These are phyloP conservation scores for Trichomycterus rosablanca DNA, from an alignment of 2,113 vertebrate genomes.

Conservation along the genomic window DNA sequence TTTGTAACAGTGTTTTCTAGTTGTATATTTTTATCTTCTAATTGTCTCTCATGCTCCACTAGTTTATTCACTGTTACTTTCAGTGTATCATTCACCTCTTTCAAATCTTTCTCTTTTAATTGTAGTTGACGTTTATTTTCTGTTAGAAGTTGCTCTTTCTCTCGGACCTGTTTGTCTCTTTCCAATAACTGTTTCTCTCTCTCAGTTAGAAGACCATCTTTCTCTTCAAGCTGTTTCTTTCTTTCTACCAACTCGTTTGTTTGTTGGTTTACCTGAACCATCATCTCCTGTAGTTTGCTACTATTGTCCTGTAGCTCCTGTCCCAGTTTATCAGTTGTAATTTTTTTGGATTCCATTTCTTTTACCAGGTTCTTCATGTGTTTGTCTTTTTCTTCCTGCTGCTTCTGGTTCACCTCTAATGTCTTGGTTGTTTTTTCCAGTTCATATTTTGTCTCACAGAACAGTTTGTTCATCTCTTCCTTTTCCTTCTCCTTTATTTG, in stretches of 20 bases:
- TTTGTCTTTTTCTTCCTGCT: background rate
- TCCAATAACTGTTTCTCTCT: background rate
- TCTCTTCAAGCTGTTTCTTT: background rate
- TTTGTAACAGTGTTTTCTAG: too few species aligned
- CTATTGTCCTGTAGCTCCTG: background rate
- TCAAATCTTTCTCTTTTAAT: too few species aligned
- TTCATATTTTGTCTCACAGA: too few species aligned
- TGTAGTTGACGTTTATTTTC: too few species aligned
- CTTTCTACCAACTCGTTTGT: constrained; percentile 6
- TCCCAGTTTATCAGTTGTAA: constrained; percentile 3
- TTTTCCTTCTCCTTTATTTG: too few species aligned
- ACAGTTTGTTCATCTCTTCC: too few species aligned
- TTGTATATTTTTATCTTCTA: too few species aligned
- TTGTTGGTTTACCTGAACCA: background rate
- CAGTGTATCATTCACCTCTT: too few species aligned
- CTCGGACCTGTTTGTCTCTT: background rate
- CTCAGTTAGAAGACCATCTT: background rate
- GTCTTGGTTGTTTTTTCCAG: too few species aligned
- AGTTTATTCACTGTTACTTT: too few species aligned
- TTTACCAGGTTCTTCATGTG: background rate
- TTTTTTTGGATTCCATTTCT: constrained; percentile 19
- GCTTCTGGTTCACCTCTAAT: background rate
- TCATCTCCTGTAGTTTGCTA: background rate
- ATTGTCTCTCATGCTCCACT: too few species aligned
- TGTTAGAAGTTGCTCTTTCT: background rate